Percentiles rank a stretch among this genome's conserved stretches.
phyloP scores from a whole-genome alignment of 2,113 vertebrate species.

The Sigmodon hispidus region DNA sequence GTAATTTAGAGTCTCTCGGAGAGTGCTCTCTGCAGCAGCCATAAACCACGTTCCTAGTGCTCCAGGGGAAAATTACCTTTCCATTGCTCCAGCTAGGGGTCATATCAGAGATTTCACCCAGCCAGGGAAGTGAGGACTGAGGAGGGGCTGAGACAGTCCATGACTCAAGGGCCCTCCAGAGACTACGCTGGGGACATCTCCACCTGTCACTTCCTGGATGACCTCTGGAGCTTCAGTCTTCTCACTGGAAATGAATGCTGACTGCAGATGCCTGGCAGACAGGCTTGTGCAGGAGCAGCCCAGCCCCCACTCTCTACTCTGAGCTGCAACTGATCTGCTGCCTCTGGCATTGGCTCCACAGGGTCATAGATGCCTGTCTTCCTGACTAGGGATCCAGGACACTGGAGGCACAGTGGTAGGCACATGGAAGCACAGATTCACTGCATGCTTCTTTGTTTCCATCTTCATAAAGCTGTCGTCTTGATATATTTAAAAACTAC shows the following conservation, averaged over 20 bases:
- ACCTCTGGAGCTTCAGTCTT: background rate
- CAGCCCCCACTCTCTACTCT: background rate
- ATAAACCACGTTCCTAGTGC: constrained; percentile 61
- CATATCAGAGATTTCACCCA: background rate
- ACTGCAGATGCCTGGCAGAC: too few relatives aligned
- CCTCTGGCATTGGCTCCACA: rapidly evolving
- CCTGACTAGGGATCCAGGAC: background rate
- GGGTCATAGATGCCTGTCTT: background rate
- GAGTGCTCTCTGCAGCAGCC: constrained; percentile 60
- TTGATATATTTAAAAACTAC: background rate
- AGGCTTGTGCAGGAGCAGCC: background rate
- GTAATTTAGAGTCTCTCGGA: constrained; percentile 62
- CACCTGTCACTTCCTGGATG: background rate
- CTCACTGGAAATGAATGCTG: background rate
- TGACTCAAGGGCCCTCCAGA: background rate
- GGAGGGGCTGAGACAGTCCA: background rate
- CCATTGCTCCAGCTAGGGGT: constrained; percentile 16
- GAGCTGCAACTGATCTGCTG: background rate
- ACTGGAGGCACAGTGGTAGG: background rate
- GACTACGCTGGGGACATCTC: rapidly evolving
- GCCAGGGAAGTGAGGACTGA: background rate
- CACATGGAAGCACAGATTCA: rapidly evolving
- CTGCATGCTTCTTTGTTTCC: background rate
- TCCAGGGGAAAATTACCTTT: constrained; percentile 41
- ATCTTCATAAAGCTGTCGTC: background rate